phyloP scores from a whole-genome alignment of 1,140 invertebrate genomes.

The Catajapyx aquilonaris region DNA sequence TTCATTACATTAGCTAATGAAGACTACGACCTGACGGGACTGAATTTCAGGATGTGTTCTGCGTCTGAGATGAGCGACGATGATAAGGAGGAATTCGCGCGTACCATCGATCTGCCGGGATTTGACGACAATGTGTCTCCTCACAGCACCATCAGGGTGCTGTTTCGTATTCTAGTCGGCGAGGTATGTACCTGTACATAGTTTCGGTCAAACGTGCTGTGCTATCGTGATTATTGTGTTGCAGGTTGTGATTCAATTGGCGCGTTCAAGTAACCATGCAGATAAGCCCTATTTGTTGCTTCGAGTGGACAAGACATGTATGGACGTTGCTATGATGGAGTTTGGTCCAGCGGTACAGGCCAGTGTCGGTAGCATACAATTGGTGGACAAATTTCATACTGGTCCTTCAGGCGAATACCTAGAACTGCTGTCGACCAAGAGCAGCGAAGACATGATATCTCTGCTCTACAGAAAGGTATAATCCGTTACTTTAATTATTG shows the following conservation, averaged over 20 bases:
- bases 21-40: constrained; percentile 3
- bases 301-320: constrained; percentile 39
- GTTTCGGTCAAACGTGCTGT: neutral
- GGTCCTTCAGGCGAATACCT: constrained; percentile 50
- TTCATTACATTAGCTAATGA: too few relatives aligned
- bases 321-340: constrained; percentile 53
- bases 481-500: constrained; percentile 1
- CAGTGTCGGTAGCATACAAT: constrained; percentile 40
- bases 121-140: constrained; percentile 68
- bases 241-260: constrained; percentile 27
- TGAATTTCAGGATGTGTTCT: constrained; percentile 25
- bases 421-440: constrained; percentile 42
- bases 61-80: constrained; percentile 51
- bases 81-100: constrained; percentile 47
- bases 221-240: too few relatives aligned
- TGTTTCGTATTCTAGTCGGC: constrained; percentile 48
- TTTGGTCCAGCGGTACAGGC: constrained; percentile 57
- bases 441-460: constrained; percentile 38
- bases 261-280: constrained; percentile 34
- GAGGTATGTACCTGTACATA: constrained; percentile 24
- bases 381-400: constrained; percentile 62
- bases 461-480: constrained; percentile 51
- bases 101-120: constrained; percentile 50
- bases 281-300: constrained; percentile 57
- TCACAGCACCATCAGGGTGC: constrained; percentile 44